Percentiles rank a stretch among this genome's conserved stretches.
Evolutionary conservation across 2,888 invertebrate species (phyloP).

Genomic region (Lasioglossum marginatum): DNA sequence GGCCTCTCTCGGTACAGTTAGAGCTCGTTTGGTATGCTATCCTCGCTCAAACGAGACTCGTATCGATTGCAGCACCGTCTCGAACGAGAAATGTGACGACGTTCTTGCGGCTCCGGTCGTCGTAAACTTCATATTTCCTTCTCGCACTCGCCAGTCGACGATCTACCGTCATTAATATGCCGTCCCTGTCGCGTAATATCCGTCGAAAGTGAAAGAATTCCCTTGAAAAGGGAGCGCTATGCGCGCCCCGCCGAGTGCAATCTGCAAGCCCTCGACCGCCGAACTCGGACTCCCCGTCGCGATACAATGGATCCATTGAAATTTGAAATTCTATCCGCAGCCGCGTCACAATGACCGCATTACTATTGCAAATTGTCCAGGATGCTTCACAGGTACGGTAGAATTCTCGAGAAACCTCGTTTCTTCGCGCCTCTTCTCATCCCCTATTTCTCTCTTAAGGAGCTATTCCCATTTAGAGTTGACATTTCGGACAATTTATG

Average conservation of each 20-base stretch:
- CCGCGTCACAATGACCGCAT: background rate
- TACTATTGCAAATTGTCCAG: background rate
- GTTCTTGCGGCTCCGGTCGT: conserved; percentile 9
- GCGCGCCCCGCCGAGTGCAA: background rate
- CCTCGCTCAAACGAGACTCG: conserved; percentile 46
- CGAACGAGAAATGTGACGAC: conserved; percentile 44
- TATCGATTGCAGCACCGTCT: conserved; percentile 38
- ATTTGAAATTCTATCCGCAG: conserved; percentile 11
- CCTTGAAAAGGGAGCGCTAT: background rate
- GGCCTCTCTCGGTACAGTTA: conserved; percentile 39
- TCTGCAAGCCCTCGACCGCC: background rate
- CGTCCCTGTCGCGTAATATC: conserved; percentile 29
- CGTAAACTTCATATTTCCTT: conserved; percentile 35
- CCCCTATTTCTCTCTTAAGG: background rate
- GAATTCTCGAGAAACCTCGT: background rate
- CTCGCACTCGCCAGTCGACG: conserved; percentile 22
- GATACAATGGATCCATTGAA: conserved; percentile 13
- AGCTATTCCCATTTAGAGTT: background rate
- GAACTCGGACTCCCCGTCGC: background rate
- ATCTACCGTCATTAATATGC: conserved; percentile 47
- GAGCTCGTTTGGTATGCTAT: conserved; percentile 55
- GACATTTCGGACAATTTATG: too few species aligned
- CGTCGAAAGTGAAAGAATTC: conserved; percentile 43
- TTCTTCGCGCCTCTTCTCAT: background rate
- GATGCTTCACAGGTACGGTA: too few species aligned